Conservation (phyloP, 2,797 vertebrate genomes). For the Neostethus bicornis region DNA sequence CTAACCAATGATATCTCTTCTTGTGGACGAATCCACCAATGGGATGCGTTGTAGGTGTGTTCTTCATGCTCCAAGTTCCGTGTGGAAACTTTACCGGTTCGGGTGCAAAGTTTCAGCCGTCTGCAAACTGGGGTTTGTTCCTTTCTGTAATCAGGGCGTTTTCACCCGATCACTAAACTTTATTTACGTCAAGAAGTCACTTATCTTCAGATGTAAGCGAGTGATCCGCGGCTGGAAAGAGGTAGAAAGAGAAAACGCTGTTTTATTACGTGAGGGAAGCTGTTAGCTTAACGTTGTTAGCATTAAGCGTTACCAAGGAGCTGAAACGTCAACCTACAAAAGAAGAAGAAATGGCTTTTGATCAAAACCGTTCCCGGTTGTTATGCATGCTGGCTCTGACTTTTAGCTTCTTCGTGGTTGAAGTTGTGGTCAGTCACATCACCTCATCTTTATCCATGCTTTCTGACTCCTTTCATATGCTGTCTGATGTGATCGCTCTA, state of each 20-base stretch:
- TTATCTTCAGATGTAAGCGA: neutral
- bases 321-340: constrained; percentile 20
- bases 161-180: neutral
- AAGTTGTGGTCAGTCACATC: constrained; percentile 93
- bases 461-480: constrained; percentile 98
- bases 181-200: neutral
- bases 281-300: constrained; percentile 44
- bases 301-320: constrained; percentile 18
- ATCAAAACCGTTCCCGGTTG: constrained; percentile 87
- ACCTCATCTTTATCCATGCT: constrained; percentile 96
- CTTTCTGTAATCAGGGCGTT: constrained; percentile 1
- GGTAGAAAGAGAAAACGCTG: constrained; percentile 4
- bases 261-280: no score
- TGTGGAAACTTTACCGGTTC: constrained; percentile 96
- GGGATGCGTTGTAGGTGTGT: constrained; percentile 46
- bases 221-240: constrained; percentile 25
- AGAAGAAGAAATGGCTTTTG: constrained; percentile 81
- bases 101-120: constrained; percentile 98
- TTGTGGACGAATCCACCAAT: constrained; percentile 50
- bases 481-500: constrained; percentile 96
- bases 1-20: constrained; percentile 29
- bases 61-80: constrained; percentile 76
- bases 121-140: constrained; percentile 80
- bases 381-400: constrained; percentile 94
- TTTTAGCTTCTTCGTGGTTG: constrained; percentile 93